Base-by-base conservation (phyloP, 2,888 invertebrate genomes). In the Dioctria rufipes region DNA sequence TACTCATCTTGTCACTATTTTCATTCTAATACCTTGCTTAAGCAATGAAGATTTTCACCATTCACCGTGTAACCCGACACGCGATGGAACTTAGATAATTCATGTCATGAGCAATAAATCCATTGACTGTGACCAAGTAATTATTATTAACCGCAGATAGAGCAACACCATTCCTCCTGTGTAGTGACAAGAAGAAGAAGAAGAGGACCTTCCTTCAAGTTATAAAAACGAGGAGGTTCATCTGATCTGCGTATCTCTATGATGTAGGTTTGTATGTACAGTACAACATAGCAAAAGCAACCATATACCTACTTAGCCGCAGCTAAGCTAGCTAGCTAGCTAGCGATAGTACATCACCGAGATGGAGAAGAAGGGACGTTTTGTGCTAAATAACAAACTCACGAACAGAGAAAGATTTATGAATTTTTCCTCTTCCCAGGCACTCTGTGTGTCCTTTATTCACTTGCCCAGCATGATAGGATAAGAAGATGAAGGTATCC, bases 401-500 rank as follows among this genome's bases (percentile, higher is more conserved):
- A 77, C 77, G 77, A 77, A 77, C 77, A 40, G 63, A 25, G 25
- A 63, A 77, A 77, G 77, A 77, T 77, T 77, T 77, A 77, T 77
- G 77, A 77, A 77, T 77, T 63, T 77, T 77, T 63, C 25, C 77
- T 49, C 25, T 63, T 63, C 46, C 77, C 77, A 77, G 77, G 49
- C 43, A 39, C 42, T 46, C 25, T 25, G 25, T 25, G 25, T 25
- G 63, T 61, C 77, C 77, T 77, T 77, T 77, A 77, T 77, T 77
- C 77, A 77, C 77, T 77, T 63, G 77, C 77, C 63, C 63, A 61
- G 77, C 63, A 39, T 77, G 63, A 77, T 63, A 63, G 77, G 77
- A 78, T 66, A 78, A 78, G 61, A 63, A 77, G 78, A 78, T 78
- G 78, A 78, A 65, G 78, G 78, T 78, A 65, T 78, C 78, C 78